Percentiles rank a stretch among this genome's conserved stretches.
Conservation (phyloP, 23 tunicate species). For the Styela clava region DNA sequence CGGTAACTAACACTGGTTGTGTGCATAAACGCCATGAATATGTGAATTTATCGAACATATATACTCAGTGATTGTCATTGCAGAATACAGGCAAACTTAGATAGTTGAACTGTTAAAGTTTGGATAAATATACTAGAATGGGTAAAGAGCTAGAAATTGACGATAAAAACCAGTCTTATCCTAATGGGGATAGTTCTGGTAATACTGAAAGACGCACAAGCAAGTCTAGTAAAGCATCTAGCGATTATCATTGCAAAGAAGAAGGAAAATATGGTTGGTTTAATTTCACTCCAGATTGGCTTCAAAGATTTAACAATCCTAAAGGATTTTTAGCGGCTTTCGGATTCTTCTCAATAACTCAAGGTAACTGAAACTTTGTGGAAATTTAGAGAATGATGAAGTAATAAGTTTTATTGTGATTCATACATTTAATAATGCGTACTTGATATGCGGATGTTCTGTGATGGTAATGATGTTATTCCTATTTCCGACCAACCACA, state of each 20-base stretch:
- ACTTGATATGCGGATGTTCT: not conserved
- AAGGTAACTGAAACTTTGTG: too few relatives aligned
- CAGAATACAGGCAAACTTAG: too few relatives aligned
- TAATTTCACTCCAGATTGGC: constrained; percentile 54
- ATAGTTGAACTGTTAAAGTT: too few relatives aligned
- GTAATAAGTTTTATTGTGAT: not conserved
- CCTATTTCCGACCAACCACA: too few relatives aligned
- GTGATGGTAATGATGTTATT: too few relatives aligned
- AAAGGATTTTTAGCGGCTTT: constrained; percentile 67
- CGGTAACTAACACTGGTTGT: too few relatives aligned
- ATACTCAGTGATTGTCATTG: too few relatives aligned
- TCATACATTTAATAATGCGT: not conserved
- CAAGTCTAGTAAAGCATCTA: not conserved
- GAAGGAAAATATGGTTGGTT: constrained; percentile 78
- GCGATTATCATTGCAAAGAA: constrained; percentile 18
- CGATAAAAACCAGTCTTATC: too few relatives aligned
- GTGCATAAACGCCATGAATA: too few relatives aligned
- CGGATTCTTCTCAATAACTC: constrained; percentile 61
- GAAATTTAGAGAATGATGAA: not conserved
- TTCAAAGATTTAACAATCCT: constrained; percentile 87
- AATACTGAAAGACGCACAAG: not conserved
- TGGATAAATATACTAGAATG: too few relatives aligned
- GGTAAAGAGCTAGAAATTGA: too few relatives aligned
- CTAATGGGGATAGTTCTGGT: not conserved
- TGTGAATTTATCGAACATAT: too few relatives aligned